phyloP scores from a whole-genome alignment of 2,888 invertebrate genomes.

The Acanthoscelides obtectus region DNA sequence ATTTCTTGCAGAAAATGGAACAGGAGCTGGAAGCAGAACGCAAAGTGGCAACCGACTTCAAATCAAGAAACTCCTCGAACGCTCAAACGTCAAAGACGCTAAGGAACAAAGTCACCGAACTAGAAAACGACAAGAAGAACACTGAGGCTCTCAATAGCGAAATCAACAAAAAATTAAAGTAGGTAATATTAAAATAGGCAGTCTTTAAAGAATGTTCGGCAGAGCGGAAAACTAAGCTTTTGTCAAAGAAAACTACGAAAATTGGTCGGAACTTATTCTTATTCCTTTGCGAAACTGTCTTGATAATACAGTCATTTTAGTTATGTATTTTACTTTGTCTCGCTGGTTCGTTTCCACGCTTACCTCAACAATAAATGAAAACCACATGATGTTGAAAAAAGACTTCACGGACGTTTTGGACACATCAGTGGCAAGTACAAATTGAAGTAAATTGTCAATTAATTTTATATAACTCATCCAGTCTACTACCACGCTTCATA shows the following conservation, averaged over 20 bases:
- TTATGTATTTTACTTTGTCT: too few relatives aligned
- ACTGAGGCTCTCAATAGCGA: conserved; percentile 41
- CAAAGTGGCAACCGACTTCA: conserved; percentile 26
- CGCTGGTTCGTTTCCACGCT: too few relatives aligned
- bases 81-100: conserved; percentile 46
- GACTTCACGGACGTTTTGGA: too few relatives aligned
- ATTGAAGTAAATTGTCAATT: too few relatives aligned
- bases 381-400: too few relatives aligned
- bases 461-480: too few relatives aligned
- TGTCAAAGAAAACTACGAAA: background rate
- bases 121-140: conserved; percentile 46
- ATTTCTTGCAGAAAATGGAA: conserved; percentile 31
- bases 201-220: background rate
- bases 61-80: conserved; percentile 27
- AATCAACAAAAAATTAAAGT: conserved; percentile 36
- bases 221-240: background rate
- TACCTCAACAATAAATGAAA: too few relatives aligned
- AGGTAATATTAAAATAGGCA: conserved; percentile 13
- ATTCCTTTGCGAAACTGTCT: background rate
- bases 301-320: background rate
- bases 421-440: too few relatives aligned
- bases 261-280: background rate
- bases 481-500: too few relatives aligned
- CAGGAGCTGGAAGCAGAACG: conserved; percentile 36
- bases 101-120: conserved; percentile 45